Base-by-base conservation (phyloP, 2,888 invertebrate species). In the Crossocerus cetratus region DNA sequence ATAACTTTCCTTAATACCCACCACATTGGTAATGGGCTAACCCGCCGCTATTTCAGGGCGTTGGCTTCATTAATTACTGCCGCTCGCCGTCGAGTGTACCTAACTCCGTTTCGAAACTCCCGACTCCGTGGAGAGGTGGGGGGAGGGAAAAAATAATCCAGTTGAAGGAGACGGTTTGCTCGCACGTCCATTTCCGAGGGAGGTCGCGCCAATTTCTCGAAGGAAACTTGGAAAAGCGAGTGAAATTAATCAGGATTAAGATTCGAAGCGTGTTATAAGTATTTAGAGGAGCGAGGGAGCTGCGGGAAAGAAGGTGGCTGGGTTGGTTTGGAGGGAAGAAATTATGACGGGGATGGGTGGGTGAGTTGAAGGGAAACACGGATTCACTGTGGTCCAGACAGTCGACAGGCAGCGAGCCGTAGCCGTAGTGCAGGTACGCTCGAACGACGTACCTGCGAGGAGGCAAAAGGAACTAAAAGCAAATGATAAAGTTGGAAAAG, bases 401-500 rank as follows among this genome's bases (percentile, higher is more conserved):
- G 49, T 32, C 49, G 14, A 49, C 49, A 16, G n/a, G 45, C 43
- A 18, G 32, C 32, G 32, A 32, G 32, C 11, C 32, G n/a, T 49
- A 61, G 62, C 68, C 45, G 67, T 16, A 43, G 42, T 60, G 11
- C 45, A 60, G 60, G 20, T 18, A 65, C 43, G 53, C 44, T 13
- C 21, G 44, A 13, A 45, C 13, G 20, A 14, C 23, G 23, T 63
- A 63, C 20, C 49, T 49, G 42, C 13, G 61, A 55, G 54, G 45
- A 60, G 49, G 16, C 59, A 75, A 77, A 75, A 78, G 65, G 69
- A 69, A 71, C 69, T 32, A 68, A 73, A 73, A 71, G 82, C 64
- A 44, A 74, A 82, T 69, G 74, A 76, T 72, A 45, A 80, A 82
- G 78, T 82, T 80, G 72, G 69, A 69, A 75, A 80, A 43, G 60